Conservation (phyloP, 2,888 invertebrate genomes). For the Spodoptera littoralis region DNA sequence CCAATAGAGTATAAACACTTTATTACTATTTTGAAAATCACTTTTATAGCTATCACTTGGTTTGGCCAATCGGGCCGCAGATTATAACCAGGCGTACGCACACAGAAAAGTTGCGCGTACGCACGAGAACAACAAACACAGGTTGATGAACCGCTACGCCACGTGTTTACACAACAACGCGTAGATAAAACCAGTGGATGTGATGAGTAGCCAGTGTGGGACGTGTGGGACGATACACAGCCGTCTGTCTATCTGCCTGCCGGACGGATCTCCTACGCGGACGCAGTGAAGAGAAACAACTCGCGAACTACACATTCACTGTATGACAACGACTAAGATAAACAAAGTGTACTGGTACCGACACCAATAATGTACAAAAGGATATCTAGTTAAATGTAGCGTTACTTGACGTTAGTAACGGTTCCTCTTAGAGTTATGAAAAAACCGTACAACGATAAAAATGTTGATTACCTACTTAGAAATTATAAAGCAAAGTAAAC, state of each 20-base stretch:
- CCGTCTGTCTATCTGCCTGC: too few species aligned
- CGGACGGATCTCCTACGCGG: too few species aligned
- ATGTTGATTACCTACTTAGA: constrained; percentile 4
- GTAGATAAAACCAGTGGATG: constrained; percentile 57
- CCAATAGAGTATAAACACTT: too few species aligned
- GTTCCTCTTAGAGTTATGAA: constrained; percentile 14
- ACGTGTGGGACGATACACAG: constrained; percentile 28
- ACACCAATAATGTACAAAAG: too few species aligned
- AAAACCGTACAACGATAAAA: constrained; percentile 5
- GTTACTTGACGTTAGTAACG: constrained; percentile 20
- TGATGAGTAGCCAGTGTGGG: constrained; percentile 26
- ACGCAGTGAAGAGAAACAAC: neutral
- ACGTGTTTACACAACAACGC: constrained; percentile 74
- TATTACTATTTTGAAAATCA: constrained; percentile 1
- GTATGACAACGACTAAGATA: too few species aligned
- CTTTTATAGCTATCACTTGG: constrained; percentile 32
- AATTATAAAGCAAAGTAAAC: constrained; percentile 25
- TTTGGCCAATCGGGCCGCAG: constrained; percentile 37
- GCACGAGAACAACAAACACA: constrained; percentile 62
- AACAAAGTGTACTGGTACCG: too few species aligned
- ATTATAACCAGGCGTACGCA: constrained; percentile 47
- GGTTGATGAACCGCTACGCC: constrained; percentile 78
- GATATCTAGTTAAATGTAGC: neutral
- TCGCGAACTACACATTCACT: neutral
- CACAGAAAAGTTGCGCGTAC: constrained; percentile 57